phyloP scores from a whole-genome alignment of 2,888 invertebrate genomes.

The Isoperla grammatica region DNA sequence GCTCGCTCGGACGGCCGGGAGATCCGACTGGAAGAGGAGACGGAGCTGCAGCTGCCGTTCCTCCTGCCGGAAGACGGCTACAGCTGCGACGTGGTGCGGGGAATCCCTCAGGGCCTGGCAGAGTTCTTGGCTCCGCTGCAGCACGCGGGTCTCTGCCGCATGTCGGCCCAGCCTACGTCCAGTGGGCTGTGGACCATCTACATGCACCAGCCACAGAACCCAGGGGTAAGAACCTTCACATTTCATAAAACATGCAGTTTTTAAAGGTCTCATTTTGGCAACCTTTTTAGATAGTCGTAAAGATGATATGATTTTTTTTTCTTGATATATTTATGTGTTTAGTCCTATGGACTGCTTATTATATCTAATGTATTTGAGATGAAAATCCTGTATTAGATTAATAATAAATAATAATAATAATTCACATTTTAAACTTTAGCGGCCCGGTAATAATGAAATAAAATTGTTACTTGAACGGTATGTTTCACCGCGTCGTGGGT shows the following conservation, averaged over 20 bases:
- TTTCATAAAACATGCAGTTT: too few species aligned
- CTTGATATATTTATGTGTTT: too few species aligned
- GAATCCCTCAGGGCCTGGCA: constrained; percentile 80
- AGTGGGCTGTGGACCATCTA: constrained; percentile 95
- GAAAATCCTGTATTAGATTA: too few species aligned
- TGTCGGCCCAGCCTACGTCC: constrained; percentile 86
- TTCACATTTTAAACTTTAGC: too few species aligned
- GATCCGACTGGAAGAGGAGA: constrained; percentile 87
- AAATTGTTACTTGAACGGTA: too few species aligned
- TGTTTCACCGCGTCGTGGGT: too few species aligned
- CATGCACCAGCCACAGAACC: constrained; percentile 60
- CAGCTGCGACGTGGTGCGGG: constrained; percentile 91
- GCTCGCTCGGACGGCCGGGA: constrained; percentile 87
- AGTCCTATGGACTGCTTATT: neutral
- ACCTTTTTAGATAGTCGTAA: too few species aligned
- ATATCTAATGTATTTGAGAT: too few species aligned
- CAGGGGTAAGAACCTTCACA: constrained; percentile 44
- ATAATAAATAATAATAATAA: too few species aligned
- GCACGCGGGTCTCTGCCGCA: constrained; percentile 78
- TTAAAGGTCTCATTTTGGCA: too few species aligned
- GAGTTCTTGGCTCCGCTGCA: constrained; percentile 82
- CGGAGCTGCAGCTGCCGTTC: constrained; percentile 82
- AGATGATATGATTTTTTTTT: too few species aligned
- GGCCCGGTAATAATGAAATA: too few species aligned
- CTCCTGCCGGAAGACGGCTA: constrained; percentile 96